Evolutionary conservation across 2,113 vertebrate genomes (phyloP), one percentile per base, ranked within the genome.

Genomic region (Oostethus manadensis): DNA sequence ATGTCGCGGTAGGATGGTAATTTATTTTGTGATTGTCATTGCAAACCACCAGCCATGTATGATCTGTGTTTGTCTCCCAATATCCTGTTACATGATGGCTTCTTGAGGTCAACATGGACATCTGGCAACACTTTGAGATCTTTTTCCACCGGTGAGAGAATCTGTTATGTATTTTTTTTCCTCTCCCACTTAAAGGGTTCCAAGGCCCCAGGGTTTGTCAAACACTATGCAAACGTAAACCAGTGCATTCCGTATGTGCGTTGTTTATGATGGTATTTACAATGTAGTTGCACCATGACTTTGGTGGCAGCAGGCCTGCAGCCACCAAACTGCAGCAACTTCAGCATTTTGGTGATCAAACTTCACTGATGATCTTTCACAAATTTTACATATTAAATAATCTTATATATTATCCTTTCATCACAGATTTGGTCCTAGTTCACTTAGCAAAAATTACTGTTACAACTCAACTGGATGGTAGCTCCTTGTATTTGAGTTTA

Each of bases 81-180:
- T 79, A 74, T 83, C 73, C 56, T 49, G 61, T 81, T 83, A 83
- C 70, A 74, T 46, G 62, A 77, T 66, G 68, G 50, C 55, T 78
- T 33, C 60, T 75, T 62, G 60, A 80, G 59, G 73, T 82, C 68
- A 77, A 69, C 73, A 78, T 54, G 51, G 71, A 83, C 85, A 86
- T 88, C 76, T 88, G 87, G 88, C 71, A 87, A 75, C 64, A 48
- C 74, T 83, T 78, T 72, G 23, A 73, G 70, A 78, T 71, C 64
- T 73, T 80, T 86, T 85, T 86, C 76, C 81, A 81, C 73, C 51
- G 68, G 67, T 74, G 71, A 60, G 60, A 80, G 76, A 78, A 73
- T 78, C 70, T 73, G 61, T 73, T 63, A 60, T 73, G 62, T 44
- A 23, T 73, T 74, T 75, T 68, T 44, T 70, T 58, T 56, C 58